Evolutionary conservation across 1,140 invertebrate species (phyloP), one percentile per base, ranked within the genome.

Genomic region (Heliconius hermathena): DNA sequence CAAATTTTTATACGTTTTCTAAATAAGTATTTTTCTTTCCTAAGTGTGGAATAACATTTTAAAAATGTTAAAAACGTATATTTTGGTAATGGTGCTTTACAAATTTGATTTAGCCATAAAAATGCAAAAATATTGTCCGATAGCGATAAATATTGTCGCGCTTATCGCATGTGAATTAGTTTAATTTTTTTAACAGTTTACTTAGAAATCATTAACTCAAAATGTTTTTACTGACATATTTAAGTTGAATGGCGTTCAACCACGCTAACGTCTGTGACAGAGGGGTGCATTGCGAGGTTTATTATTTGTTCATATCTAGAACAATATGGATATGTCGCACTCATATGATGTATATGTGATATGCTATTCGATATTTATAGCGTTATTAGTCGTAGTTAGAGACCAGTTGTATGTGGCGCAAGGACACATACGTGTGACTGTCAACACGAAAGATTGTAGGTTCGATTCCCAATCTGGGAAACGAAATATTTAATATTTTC

Each of bases 251-350:
- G n/a, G 73, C 1, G 16, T 54, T 74, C 3, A 33, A 54, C 13
- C 73, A 74, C 52, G 52, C 73, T 9, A 74, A 74, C 22, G 49
- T 20, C 46, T 33, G n/a, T 74, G 57, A 74, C 1, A 6, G 33
- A 33, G 18, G 6, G 29, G 49, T 57, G 73, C 52, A 74, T 22
- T 74, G 18, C 52, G 73, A 29, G 54, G 20, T 74, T 1, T 29
- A 57, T 74, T 74, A 57, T 36, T 57, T 66, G 22, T 66, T 66
- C 57, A 66, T 22, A 66, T 66, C 0, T 66, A 66, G 57, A 29
- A 66, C 57, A 66, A 66, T 66, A 66, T 60, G 26, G 22, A 60
- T 26, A 66, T 66, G 11, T 57, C 54, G 1, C 1, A 22, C 20
- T 57, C 20, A 57, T 26, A 57, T 22, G n/a, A 57, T 66, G 22